Percentiles rank a stretch among this genome's conserved stretches.
Conservation (phyloP, 2,888 invertebrate genomes). For the Chaetogeoica ovagalla region DNA sequence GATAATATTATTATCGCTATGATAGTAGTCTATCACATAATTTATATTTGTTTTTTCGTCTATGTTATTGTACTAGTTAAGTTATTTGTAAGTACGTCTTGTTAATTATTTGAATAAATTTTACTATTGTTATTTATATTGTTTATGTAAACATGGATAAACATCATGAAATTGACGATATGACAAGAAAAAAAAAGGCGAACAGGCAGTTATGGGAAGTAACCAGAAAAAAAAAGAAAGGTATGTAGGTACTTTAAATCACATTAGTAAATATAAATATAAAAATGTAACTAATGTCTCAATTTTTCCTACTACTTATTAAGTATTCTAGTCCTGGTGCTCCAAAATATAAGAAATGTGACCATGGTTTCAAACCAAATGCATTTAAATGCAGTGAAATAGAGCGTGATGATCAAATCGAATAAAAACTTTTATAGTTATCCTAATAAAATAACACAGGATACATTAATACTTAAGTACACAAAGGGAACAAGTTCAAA, state of each 20-base stretch:
- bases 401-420: background rate
- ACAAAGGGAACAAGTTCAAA: background rate
- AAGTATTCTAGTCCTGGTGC: slow-evolving; percentile 15
- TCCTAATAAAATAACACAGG: background rate
- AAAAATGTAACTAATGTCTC: background rate
- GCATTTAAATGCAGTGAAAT: slow-evolving; percentile 20
- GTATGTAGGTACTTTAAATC: slow-evolving; percentile 6
- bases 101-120: background rate
- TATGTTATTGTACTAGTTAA: background rate
- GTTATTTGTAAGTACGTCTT: background rate
- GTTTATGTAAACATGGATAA: slow-evolving; percentile 8
- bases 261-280: slow-evolving; percentile 14
- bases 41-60: background rate
- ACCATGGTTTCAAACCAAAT: background rate
- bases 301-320: background rate
- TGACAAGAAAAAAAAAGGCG: background rate
- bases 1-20: background rate
- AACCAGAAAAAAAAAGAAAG: slow-evolving; percentile 1
- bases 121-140: background rate
- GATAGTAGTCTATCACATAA: background rate
- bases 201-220: slow-evolving; percentile 16
- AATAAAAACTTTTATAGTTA: background rate
- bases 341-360: background rate
- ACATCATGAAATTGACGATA: slow-evolving; percentile 2
- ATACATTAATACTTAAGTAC: slow-evolving; percentile 11